Conservation (phyloP, 2,888 invertebrate genomes). For the Thymelicus lineola region DNA sequence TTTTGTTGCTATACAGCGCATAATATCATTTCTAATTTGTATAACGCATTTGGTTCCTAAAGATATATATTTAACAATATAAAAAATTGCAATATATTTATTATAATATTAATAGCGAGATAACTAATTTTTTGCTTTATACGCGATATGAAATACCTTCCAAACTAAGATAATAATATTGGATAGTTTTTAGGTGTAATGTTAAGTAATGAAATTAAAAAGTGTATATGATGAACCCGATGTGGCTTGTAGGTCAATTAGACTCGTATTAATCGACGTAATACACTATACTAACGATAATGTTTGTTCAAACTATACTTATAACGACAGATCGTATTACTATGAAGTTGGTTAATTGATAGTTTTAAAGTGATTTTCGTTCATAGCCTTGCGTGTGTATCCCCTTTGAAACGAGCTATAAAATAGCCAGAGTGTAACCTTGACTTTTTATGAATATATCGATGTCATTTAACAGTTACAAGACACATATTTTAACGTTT, state of each 20-base stretch:
- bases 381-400: slow-evolving; percentile 20
- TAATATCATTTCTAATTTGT: slow-evolving; percentile 42
- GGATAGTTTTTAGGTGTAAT: slow-evolving; percentile 41
- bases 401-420: slow-evolving; percentile 17
- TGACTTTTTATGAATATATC: neutral
- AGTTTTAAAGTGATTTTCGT: slow-evolving; percentile 6
- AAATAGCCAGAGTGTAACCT: slow-evolving; percentile 15
- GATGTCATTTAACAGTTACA: neutral
- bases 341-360: slow-evolving; percentile 15
- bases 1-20: slow-evolving; percentile 28
- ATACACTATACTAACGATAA: slow-evolving; percentile 36
- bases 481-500: neutral
- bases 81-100: slow-evolving; percentile 56
- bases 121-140: slow-evolving; percentile 37
- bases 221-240: slow-evolving; percentile 52
- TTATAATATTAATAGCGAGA: slow-evolving; percentile 46
- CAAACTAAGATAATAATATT: slow-evolving; percentile 67
- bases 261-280: slow-evolving; percentile 43
- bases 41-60: slow-evolving; percentile 68
- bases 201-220: slow-evolving; percentile 28
- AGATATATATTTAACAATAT: slow-evolving; percentile 50
- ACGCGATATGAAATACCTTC: slow-evolving; percentile 60
- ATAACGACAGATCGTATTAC: slow-evolving; percentile 14
- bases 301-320: slow-evolving; percentile 19
- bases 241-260: slow-evolving; percentile 82